Base-by-base conservation (phyloP, 2,888 invertebrate genomes). In the Willowsia nigromaculata region DNA sequence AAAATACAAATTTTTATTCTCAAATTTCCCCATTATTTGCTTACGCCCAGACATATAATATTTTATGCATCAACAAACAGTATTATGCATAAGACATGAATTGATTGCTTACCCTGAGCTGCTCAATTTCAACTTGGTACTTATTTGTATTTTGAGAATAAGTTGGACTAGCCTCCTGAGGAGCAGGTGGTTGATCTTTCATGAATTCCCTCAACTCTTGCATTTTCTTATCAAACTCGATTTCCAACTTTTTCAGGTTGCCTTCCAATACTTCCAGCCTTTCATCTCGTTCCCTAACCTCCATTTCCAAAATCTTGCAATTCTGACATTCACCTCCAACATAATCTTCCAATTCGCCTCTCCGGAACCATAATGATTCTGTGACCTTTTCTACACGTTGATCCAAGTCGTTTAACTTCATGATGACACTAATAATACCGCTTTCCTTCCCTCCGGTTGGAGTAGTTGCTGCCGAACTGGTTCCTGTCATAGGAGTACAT, bases 41-140 rank as follows among this genome's bases (percentile, higher is more conserved):
- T n/a, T n/a, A n/a, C n/a, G n/a, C n/a, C n/a, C n/a, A n/a, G n/a
- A n/a, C n/a, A n/a, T n/a, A n/a, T n/a, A n/a, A n/a, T n/a, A n/a
- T n/a, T n/a, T n/a, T n/a, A n/a, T n/a, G n/a, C n/a, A n/a, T n/a
- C n/a, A n/a, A n/a, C n/a, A n/a, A n/a, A n/a, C n/a, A n/a, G n/a
- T n/a, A 50, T 6, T 43, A 30, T 71, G 22, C 22, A 25, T 37
- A 33, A 53, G 11, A 40, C 37, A 18, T 27, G 27, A 18, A 27
- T 62, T 33, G 33, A 0, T 25, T n/a, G 11, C 74, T 50, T 82
- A 95, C 95, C 93, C 96, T 95, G 90, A 98, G 95, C 94, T 97
- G 97, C 94, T 97, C 97, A 93, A 98, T 97, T 94, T 98, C 97
- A 65, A 96, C 96, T 94, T 97, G 97, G 94, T 97, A 97, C 89